Evolutionary conservation across 1,140 invertebrate species (phyloP), one percentile per base, ranked within the genome.

Genomic region (Berghia stephanieae): DNA sequence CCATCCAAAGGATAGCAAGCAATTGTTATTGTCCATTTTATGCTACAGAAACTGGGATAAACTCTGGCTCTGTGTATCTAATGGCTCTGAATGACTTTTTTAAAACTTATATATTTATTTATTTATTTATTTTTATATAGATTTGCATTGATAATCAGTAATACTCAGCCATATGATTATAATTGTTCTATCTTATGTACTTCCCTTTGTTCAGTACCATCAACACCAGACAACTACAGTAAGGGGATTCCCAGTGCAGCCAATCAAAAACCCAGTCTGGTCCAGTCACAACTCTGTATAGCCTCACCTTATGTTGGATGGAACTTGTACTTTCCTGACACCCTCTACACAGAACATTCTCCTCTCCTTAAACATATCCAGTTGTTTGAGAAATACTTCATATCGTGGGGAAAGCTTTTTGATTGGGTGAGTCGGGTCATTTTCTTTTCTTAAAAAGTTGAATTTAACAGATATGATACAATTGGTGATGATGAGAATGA

Each of bases 311-410:
- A 92, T 83, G 90, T 91, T 83, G 91, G 92, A 66, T 94, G 93
- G 93, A 92, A 91, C 78, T 83, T 93, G 10, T 94, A 94, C 88
- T 93, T 94, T 86, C 90, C 92, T 70, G 90, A 92, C 76, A 91
- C 93, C 91, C 83, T 78, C 1, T 88, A 86, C 55, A 83, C 79
- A 69, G 84, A 86, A 10, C 80, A 85, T 49, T 86, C 83, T 6
- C 80, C 84, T 4, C 80, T 78, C 42, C 83, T 87, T 1, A 74
- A 83, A 44, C 86, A 79, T 52, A 76, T 87, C 18, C 82, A 87
- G 78, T 60, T 83, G 27, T 88, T 88, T 84, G 86, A 87, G 77
- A 87, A 88, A 68, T 88, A 85, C 75, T 85, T 88, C 57, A 60
- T 85, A 6, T 85, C 83, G 66, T 87, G 86, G 85, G 76, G 78